Evolutionary conservation across 2,113 vertebrate genomes (phyloP).

Genomic region (Myodes glareolus): DNA sequence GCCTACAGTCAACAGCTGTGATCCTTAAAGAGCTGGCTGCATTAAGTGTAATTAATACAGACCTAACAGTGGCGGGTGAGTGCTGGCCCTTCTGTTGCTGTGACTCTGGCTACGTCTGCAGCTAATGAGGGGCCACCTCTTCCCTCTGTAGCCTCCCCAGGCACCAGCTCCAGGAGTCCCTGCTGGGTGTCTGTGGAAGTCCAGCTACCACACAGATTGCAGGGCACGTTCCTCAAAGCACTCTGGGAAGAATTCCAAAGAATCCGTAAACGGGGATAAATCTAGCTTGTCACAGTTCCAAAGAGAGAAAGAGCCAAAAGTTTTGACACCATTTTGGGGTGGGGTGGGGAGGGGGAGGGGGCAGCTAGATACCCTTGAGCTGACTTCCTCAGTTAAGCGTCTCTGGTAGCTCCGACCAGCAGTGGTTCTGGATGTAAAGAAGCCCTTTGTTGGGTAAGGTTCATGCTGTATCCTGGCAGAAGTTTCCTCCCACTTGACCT

Average conservation of each 20-base stretch:
- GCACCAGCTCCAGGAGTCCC: not conserved
- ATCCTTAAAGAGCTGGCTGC: not conserved
- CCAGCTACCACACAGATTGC: not conserved
- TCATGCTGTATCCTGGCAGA: accelerated
- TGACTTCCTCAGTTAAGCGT: not conserved
- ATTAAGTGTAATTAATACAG: not conserved
- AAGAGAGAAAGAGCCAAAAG: not conserved
- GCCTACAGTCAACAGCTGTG: not conserved
- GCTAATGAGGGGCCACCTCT: accelerated
- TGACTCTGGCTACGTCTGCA: too few species aligned
- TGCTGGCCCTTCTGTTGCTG: accelerated
- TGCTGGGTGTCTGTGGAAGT: accelerated
- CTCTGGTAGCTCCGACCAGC: not conserved
- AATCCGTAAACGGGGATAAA: not conserved
- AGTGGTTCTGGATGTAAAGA: not conserved
- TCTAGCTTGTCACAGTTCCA: not conserved
- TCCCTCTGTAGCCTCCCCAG: accelerated
- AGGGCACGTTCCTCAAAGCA: not conserved
- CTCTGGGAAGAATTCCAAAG: not conserved
- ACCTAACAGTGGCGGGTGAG: not conserved
- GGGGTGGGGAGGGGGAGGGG: not conserved
- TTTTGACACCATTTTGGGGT: not conserved
- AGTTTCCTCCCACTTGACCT: not conserved
- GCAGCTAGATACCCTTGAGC: not conserved
- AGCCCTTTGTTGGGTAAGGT: not conserved